Evolutionary conservation across 2,113 vertebrate species (phyloP), one percentile per base, ranked within the genome.

Genomic region (Heterochromis multidens): DNA sequence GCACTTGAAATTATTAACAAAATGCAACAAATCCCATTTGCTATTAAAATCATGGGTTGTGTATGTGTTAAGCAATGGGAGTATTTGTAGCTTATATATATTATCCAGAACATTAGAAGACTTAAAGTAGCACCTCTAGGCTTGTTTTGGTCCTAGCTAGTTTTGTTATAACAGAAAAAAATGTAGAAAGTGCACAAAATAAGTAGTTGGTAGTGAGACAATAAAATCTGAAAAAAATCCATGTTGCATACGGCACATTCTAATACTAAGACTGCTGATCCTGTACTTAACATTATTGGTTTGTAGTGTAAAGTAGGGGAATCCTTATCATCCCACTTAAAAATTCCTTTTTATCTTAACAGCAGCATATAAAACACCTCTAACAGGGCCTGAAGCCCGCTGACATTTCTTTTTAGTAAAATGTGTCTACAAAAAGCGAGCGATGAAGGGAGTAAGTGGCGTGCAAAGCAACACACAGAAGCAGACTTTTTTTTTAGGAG

Each of bases 281-380:
- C 31, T 6, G 37, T 87, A 82, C 33, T 94, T 93, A 72, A 52
- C 23, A 83, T 84, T 87, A 80, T 77, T 92, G 63, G 88, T 86
- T 92, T 90, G 87, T 95, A 86, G 90, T 87, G 70, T 91, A 91
- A 94, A 93, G 83, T 88, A 77, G 33, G 76, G 35, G 70, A 92
- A 94, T 88, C 82, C 79, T 81, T 91, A 84, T 56, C 12, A 21
- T 85, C 61, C 65, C 23, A 84, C 90, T 95, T 92, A 92, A 91
- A 91, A 88, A 96, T 93, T 93, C 92, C 54, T 84, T 95, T 95
- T 96, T 80, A 95, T 95, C 93, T 95, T 86, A 87, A 93, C 78
- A 82, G 88, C 65, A 12, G 79, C 80, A 83, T 81, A 82, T 84
- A 81, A 92, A 88, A 89, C 57, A 60, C 63, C 85, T 58, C 21